Percentiles rank a stretch among this genome's conserved stretches.
Evolutionary conservation across 2,797 vertebrate genomes (phyloP).

Genomic region (Triplophysa yarkandensis): DNA sequence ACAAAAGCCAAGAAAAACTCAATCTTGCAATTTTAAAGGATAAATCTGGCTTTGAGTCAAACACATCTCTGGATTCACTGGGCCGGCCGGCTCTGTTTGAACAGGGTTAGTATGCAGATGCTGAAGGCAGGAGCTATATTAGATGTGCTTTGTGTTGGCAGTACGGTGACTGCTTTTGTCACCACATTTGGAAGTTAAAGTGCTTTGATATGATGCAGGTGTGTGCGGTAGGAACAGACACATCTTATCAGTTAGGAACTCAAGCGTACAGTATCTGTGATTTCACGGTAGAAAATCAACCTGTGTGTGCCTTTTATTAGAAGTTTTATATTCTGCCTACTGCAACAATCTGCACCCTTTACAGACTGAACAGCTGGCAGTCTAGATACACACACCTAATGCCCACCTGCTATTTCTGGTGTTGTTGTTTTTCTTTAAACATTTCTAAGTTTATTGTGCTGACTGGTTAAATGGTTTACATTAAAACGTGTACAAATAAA

Average conservation of each 20-base stretch:
- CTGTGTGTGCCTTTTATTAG: neutral
- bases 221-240: neutral
- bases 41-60: slow-evolving; percentile 29
- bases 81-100: neutral
- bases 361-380: neutral
- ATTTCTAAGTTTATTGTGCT: neutral
- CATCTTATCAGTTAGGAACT: neutral
- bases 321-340: neutral
- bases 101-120: slow-evolving; percentile 25
- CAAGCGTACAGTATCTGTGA: neutral
- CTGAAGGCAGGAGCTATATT: slow-evolving; percentile 30
- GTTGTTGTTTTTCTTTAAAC: neutral
- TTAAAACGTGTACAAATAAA: too few species aligned
- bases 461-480: too few species aligned
- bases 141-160: slow-evolving; percentile 35
- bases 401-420: neutral
- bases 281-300: neutral
- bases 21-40: slow-evolving; percentile 23
- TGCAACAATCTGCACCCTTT: neutral
- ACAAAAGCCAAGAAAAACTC: too few species aligned
- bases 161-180: slow-evolving; percentile 11
- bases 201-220: slow-evolving; percentile 25
- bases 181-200: slow-evolving; percentile 17
- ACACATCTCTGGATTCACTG: slow-evolving; percentile 16
- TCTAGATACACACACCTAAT: neutral